These are phyloP conservation scores for Cyprinodon brontotheroides DNA, from an alignment of 2,113 vertebrate species.

Conservation along the genomic window DNA sequence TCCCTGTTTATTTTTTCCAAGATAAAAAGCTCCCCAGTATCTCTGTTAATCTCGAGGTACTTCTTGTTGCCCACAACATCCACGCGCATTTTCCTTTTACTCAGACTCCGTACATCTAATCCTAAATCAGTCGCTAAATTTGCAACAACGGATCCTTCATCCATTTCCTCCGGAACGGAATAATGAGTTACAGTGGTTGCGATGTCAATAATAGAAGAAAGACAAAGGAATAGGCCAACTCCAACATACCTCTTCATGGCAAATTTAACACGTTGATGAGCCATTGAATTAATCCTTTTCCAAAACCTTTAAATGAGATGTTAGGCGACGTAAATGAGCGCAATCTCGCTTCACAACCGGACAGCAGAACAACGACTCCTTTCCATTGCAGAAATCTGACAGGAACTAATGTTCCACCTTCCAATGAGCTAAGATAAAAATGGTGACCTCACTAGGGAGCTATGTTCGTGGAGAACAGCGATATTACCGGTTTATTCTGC, in stretches of 20 bases:
- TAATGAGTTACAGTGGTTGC: constrained; percentile 61
- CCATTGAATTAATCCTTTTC: not conserved
- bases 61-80: constrained; percentile 61
- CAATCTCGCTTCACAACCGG: not conserved
- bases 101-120: constrained; percentile 64
- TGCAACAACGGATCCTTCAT: constrained; percentile 78
- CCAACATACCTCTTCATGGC: constrained; percentile 9
- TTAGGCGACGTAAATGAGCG: not conserved
- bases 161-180: constrained; percentile 76
- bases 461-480: constrained; percentile 1
- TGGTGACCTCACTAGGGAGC: not conserved
- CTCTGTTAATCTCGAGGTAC: constrained; percentile 82
- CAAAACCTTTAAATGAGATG: not conserved
- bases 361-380: not conserved
- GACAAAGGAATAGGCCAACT: not conserved
- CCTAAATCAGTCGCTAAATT: constrained; percentile 80
- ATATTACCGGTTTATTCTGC: not conserved
- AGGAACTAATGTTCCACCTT: not conserved
- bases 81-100: constrained; percentile 62
- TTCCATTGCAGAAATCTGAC: not conserved
- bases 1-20: constrained; percentile 80
- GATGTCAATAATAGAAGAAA: not conserved
- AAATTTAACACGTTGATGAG: not conserved
- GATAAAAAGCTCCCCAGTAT: constrained; percentile 79
- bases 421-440: not conserved